Percentiles rank a stretch among this genome's conserved stretches.
Evolutionary conservation across 37 sponge, comb jelly and placozoan genomes (phyloP).

Genomic region (Crambe crambe): DNA sequence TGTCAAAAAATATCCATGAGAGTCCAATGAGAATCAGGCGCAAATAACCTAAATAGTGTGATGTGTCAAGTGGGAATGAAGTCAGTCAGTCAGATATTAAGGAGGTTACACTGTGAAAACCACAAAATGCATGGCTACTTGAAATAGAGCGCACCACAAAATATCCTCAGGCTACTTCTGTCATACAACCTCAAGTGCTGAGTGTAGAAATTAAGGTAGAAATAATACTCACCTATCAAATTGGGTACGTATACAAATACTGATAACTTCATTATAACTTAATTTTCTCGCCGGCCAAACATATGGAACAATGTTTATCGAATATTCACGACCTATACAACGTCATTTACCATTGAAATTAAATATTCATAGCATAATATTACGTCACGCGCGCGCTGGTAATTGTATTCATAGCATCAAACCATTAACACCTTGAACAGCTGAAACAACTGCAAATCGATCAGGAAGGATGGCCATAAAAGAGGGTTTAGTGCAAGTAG

Average conservation of each 20-base stretch:
- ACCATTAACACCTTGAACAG: background rate
- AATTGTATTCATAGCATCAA: background rate
- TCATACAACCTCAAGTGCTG: no score
- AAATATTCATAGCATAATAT: background rate
- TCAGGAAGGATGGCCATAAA: no score
- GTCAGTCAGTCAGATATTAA: no score
- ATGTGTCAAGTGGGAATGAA: no score
- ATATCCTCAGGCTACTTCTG: background rate
- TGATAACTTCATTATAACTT: constrained; percentile 2
- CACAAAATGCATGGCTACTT: background rate
- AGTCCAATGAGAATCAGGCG: constrained; percentile 46
- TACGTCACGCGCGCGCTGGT: background rate
- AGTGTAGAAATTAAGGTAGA: no score
- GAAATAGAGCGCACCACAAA: constrained; percentile 27
- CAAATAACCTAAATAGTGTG: constrained; percentile 52
- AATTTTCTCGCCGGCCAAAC: no score
- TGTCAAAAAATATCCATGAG: constrained; percentile 55
- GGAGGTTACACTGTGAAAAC: no score
- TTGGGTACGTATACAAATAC: constrained; percentile 73
- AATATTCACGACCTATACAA: no score
- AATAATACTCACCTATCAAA: constrained; percentile 65
- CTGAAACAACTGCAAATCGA: background rate
- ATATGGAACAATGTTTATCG: no score
- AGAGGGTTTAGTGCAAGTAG: no score
- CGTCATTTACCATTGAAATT: no score